Evolutionary conservation across 2,797 vertebrate species (phyloP).

Genomic region (Falco cherrug): DNA sequence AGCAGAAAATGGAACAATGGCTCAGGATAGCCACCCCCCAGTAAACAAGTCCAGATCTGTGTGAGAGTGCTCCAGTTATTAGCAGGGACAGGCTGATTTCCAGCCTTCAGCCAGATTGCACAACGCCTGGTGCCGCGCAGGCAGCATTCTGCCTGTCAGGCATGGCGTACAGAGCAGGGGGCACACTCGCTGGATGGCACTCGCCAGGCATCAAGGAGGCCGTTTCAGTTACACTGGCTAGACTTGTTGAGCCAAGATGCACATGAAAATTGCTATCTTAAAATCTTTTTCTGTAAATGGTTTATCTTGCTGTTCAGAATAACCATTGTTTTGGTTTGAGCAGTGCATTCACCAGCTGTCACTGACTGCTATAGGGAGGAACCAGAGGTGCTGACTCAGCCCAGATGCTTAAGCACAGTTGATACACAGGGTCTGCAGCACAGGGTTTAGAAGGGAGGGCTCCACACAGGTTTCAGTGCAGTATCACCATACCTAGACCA

Average conservation of each 20-base stretch:
- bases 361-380: neutral
- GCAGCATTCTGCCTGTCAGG: neutral
- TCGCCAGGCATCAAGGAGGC: neutral
- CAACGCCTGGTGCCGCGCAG: rapidly evolving
- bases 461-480: neutral
- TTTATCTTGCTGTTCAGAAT: neutral
- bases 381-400: neutral
- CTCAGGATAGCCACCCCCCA: neutral
- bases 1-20: neutral
- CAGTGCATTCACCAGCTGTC: neutral
- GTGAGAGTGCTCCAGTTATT: neutral
- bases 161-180: rapidly evolving
- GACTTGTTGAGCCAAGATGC: neutral
- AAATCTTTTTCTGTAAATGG: neutral
- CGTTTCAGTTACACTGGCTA: rapidly evolving
- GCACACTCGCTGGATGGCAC: rapidly evolving
- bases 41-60: neutral
- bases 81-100: neutral
- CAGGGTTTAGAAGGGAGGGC: neutral
- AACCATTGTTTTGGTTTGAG: neutral
- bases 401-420: neutral
- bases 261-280: neutral
- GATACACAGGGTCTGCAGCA: neutral
- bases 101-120: neutral
- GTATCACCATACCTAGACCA: rapidly evolving